Conservation (phyloP, 2,797 vertebrate genomes). For the Buphagus erythrorhynchus region DNA sequence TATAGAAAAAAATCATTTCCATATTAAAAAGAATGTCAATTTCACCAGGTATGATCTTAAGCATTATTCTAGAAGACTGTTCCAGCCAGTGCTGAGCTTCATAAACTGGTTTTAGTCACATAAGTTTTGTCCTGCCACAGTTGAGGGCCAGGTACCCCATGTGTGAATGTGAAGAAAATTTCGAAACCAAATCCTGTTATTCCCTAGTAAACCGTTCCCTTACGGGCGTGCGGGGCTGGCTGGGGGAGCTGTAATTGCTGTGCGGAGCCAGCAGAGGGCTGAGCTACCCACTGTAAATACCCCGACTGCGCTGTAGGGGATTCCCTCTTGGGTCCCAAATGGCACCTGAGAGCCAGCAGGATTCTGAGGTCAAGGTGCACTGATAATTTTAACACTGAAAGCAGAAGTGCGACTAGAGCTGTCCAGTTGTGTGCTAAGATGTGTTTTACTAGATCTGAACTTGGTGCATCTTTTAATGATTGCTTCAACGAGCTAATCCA, state of each 20-base stretch:
- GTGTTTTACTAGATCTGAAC: not conserved
- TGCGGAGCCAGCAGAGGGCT: constrained; percentile 1
- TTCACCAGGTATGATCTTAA: not conserved
- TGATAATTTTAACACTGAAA: not conserved
- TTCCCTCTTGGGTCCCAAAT: not conserved
- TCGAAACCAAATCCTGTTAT: not conserved
- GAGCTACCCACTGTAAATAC: not conserved
- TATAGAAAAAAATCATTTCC: not conserved
- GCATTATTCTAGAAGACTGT: not conserved
- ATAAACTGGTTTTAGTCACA: not conserved
- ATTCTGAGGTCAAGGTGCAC: not conserved
- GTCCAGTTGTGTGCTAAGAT: not conserved
- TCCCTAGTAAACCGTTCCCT: not conserved
- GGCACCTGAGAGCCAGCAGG: not conserved
- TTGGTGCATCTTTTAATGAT: not conserved
- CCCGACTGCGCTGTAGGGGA: accelerated
- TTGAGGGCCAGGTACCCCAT: not conserved
- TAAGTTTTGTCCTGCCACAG: not conserved
- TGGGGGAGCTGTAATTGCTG: not conserved
- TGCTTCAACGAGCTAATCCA: not conserved
- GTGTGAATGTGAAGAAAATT: not conserved
- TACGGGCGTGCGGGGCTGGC: not conserved
- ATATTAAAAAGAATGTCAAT: not conserved
- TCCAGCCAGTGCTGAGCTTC: not conserved
- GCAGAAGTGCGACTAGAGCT: not conserved